A percentile compares a stretch with the other conserved stretches of the same genome.
These are phyloP conservation scores for Misgurnus mizolepis DNA, from an alignment of 2,113 vertebrate species.

Conservation along the genomic window DNA sequence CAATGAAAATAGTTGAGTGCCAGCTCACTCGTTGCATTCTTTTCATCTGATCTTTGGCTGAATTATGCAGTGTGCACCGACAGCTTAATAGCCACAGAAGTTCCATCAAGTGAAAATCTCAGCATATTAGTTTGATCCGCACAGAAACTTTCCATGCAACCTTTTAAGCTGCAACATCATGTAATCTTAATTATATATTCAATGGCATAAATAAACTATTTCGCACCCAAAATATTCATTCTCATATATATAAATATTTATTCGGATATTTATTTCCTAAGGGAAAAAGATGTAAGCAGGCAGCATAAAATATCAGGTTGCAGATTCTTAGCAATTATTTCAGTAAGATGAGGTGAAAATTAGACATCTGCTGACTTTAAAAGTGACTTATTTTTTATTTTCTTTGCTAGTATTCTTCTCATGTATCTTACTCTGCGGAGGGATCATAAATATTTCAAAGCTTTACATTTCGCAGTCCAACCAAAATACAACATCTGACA, in stretches of 20 bases:
- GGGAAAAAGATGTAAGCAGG: slow-evolving; percentile 64
- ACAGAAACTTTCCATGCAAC: slow-evolving; percentile 65
- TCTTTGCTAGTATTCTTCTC: slow-evolving; percentile 57
- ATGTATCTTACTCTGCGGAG: slow-evolving; percentile 66
- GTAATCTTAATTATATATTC: slow-evolving; percentile 76
- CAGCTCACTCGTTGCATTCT: slow-evolving; percentile 56
- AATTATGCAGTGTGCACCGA: slow-evolving; percentile 72
- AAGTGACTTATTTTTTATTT: slow-evolving; percentile 60
- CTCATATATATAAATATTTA: slow-evolving; percentile 79
- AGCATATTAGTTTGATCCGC: slow-evolving; percentile 72
- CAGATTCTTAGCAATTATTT: slow-evolving; percentile 77
- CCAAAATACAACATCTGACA: slow-evolving; percentile 63
- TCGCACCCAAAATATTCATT: slow-evolving; percentile 74
- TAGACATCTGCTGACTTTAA: slow-evolving; percentile 67
- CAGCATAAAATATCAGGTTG: slow-evolving; percentile 73
- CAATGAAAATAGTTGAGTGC: slow-evolving; percentile 71
- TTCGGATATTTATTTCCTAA: slow-evolving; percentile 74
- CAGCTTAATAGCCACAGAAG: slow-evolving; percentile 72
- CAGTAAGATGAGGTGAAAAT: slow-evolving; percentile 75
- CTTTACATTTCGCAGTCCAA: slow-evolving; percentile 66
- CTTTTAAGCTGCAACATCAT: slow-evolving; percentile 69
- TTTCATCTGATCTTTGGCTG: slow-evolving; percentile 71
- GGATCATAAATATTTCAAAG: slow-evolving; percentile 61
- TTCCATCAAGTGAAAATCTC: slow-evolving; percentile 64
- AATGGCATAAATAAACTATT: slow-evolving; percentile 80